phyloP scores from a whole-genome alignment of 2,888 invertebrate species.

The Danaus chrysippus region DNA sequence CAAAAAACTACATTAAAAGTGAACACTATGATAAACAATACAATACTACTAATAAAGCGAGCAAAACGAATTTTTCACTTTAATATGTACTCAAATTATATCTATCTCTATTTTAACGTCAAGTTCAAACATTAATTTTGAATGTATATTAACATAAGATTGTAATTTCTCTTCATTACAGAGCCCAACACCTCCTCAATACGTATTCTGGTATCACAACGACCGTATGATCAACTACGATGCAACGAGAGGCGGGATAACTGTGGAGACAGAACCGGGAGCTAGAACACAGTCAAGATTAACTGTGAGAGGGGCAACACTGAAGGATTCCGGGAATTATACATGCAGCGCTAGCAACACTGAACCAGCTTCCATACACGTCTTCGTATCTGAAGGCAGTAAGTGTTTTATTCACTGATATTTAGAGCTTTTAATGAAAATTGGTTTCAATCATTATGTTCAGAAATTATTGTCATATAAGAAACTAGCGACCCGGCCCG shows the following conservation, averaged over 20 bases:
- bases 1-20: no score
- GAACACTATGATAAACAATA: no score
- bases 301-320: constrained; percentile 90
- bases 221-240: constrained; percentile 97
- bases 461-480: no score
- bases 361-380: constrained; percentile 92
- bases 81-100: no score
- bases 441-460: no score
- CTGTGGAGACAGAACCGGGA: constrained; percentile 92
- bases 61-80: no score
- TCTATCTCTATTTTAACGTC: no score
- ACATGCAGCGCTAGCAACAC: constrained; percentile 95
- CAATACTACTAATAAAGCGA: no score
- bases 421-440: no score
- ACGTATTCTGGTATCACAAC: constrained; percentile 98
- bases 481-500: no score
- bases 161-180: constrained; percentile 51
- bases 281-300: constrained; percentile 91
- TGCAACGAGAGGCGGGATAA: constrained; percentile 87
- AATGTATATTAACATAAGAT: background rate
- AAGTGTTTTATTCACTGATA: constrained; percentile 38
- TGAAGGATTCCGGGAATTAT: constrained; percentile 94
- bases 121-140: no score
- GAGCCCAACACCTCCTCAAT: constrained; percentile 96
- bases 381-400: constrained; percentile 94